Conservation (phyloP, 2,888 invertebrate genomes). For the Aphodius granarius region DNA sequence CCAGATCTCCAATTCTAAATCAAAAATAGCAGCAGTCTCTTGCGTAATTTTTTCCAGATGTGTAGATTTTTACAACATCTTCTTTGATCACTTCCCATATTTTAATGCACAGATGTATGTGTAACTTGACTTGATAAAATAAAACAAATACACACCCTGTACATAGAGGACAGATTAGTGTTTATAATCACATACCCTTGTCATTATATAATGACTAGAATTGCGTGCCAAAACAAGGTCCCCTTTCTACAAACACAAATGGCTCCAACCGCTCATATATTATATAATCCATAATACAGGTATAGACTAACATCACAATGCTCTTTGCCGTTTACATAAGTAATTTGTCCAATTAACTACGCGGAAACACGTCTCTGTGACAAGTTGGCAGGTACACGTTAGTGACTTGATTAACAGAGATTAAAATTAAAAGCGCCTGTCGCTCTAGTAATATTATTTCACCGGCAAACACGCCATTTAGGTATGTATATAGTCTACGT, state of each 20-base stretch:
- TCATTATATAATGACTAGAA: too few relatives aligned
- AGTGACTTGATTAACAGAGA: neutral
- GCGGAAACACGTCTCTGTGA: neutral
- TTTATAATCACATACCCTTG: too few relatives aligned
- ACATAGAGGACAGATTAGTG: too few relatives aligned
- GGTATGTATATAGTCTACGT: neutral
- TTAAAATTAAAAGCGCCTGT: neutral
- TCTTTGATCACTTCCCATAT: too few relatives aligned
- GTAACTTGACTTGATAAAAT: too few relatives aligned
- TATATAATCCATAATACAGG: neutral
- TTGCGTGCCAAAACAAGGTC: too few relatives aligned
- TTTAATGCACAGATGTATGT: too few relatives aligned
- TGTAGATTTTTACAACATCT: too few relatives aligned
- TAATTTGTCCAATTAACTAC: neutral
- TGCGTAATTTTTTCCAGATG: too few relatives aligned
- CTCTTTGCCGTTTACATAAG: neutral
- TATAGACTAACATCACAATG: neutral
- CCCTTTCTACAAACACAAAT: neutral
- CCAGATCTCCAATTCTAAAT: too few relatives aligned
- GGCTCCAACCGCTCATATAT: neutral
- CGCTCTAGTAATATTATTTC: neutral
- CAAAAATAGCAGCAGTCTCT: too few relatives aligned
- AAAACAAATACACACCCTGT: too few relatives aligned
- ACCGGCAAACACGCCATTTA: neutral
- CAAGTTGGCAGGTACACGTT: neutral